Evolutionary conservation across 2,113 vertebrate species (phyloP), one percentile per base, ranked within the genome.

Genomic region (Trachemys scripta): DNA sequence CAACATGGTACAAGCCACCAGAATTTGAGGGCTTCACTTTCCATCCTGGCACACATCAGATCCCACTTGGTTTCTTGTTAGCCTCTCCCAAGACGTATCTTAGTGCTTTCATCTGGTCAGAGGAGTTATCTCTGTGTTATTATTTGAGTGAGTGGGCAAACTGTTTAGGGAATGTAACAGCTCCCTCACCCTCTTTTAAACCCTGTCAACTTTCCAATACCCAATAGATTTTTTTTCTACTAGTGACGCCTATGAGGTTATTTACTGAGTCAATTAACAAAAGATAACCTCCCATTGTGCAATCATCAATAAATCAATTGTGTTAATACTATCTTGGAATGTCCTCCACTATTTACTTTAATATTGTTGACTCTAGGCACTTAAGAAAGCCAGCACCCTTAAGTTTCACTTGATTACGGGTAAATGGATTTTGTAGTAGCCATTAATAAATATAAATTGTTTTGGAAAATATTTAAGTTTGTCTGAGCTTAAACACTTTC

Each of bases 261-360:
- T 98, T 99, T 99, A 98, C 98, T 89, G 97, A 98, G 98, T 98
- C 98, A 98, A 98, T 98, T 98, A 98, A 98, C 97, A 96, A 98
- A 98, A 98, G 98, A 99, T 98, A 99, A 98, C 98, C 98, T 98
- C 97, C 98, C 98, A 98, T 98, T 98, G 98, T 98, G 98, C 97
- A 98, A 98, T 98, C 98, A 98, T 98, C 98, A 98, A 99, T 99
- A 99, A 98, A 99, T 98, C 98, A 98, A 99, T 99, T 93, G 94
- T 97, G 98, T 98, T 98, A 98, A 97, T 98, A 98, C 98, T 98
- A 98, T 98, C 98, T 98, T 98, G 98, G 98, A 98, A 98, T 98
- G 98, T 98, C 97, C 97, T 97, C 97, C 93, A 89, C 98, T 98
- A 98, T 98, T 98, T 98, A 98, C 98, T 97, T 98, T 98, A 98